phyloP scores from a whole-genome alignment of 2,888 invertebrate species.

The Synergus umbraculus region DNA sequence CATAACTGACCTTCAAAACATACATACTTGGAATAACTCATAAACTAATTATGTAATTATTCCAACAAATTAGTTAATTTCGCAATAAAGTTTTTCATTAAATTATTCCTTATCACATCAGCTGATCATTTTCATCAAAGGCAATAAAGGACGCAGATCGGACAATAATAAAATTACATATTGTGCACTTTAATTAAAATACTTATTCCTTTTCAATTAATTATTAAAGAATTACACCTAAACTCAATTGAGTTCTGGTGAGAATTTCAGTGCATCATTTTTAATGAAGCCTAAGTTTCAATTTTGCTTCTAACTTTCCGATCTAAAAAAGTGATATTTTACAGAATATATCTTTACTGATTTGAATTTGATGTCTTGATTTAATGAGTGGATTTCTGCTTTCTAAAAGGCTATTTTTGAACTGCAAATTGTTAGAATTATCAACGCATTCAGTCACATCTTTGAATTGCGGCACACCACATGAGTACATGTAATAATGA shows the following conservation, averaged over 20 bases:
- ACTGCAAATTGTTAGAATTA: conserved; percentile 28
- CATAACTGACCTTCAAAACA: neutral
- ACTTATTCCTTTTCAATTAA: neutral
- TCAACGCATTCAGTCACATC: conserved; percentile 27
- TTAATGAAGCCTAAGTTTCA: too few species aligned
- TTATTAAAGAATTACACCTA: neutral
- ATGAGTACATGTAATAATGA: conserved; percentile 39
- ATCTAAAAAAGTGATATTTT: too few species aligned
- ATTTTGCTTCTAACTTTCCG: too few species aligned
- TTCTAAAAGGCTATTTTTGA: neutral
- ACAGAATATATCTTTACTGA: too few species aligned
- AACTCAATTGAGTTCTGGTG: neutral
- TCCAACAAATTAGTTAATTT: neutral
- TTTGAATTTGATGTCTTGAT: too few species aligned
- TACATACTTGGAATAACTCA: neutral
- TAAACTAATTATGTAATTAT: conserved; percentile 10
- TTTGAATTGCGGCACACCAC: conserved; percentile 30
- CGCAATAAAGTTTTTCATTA: neutral
- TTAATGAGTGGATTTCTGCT: neutral
- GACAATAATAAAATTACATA: neutral
- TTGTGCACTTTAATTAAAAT: neutral
- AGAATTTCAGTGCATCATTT: too few species aligned
- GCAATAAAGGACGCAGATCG: neutral
- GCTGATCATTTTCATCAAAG: neutral
- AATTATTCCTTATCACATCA: neutral